A percentile compares a stretch with the other conserved stretches of the same genome.
Conservation (phyloP, 2,113 vertebrate species). For the Arenaria interpres region DNA sequence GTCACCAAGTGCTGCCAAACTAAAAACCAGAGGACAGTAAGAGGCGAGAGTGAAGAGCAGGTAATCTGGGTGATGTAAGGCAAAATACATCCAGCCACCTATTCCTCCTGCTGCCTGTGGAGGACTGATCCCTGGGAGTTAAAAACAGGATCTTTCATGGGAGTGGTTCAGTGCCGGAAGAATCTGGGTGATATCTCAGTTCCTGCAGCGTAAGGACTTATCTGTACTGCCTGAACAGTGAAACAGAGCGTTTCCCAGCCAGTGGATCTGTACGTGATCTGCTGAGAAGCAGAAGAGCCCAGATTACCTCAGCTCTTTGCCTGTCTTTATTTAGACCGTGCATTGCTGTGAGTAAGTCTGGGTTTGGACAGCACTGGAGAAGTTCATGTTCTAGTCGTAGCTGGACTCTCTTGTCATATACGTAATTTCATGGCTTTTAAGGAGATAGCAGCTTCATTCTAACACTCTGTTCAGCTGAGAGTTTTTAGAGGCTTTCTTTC, state of each 20-base stretch:
- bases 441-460: neutral
- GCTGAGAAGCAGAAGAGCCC: neutral
- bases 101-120: neutral
- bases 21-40: neutral
- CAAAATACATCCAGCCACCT: neutral
- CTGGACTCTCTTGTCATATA: neutral
- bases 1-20: neutral
- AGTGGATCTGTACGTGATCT: neutral
- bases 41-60: neutral
- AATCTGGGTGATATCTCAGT: neutral
- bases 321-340: neutral
- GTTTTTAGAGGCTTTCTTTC: neutral
- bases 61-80: neutral
- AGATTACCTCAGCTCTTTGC: neutral
- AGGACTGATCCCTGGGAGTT: neutral
- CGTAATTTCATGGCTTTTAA: neutral
- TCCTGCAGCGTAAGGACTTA: neutral
- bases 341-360: neutral
- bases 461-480: neutral
- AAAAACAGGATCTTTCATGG: conserved; percentile 2
- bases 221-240: neutral
- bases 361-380: neutral
- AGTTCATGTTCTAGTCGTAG: rapidly evolving
- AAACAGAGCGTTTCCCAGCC: neutral
- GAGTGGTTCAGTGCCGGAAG: neutral